phyloP scores from a whole-genome alignment of 2,113 vertebrate species.

The Zosterops borbonicus region DNA sequence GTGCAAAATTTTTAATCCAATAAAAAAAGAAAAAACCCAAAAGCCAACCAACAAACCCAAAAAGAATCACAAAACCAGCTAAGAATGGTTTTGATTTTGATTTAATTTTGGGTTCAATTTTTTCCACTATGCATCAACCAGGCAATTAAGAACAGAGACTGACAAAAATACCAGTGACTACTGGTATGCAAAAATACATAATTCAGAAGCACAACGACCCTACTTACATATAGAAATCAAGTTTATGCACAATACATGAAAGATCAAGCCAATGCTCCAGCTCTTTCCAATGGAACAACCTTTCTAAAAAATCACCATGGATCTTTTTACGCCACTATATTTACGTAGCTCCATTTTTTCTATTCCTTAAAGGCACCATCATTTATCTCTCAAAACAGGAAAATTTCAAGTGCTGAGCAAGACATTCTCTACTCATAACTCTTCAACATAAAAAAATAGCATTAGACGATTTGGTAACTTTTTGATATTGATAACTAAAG shows the following conservation, averaged over 20 bases:
- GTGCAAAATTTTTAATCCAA: not conserved
- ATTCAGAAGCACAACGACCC: not conserved
- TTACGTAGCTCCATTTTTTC: not conserved
- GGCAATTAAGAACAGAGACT: not conserved
- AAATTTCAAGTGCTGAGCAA: not conserved
- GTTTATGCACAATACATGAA: not conserved
- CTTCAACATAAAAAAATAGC: not conserved
- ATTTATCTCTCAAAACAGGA: not conserved
- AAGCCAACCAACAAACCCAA: not conserved
- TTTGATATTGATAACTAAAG: not conserved
- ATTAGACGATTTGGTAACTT: not conserved
- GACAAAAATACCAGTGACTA: not conserved
- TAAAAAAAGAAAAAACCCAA: not conserved
- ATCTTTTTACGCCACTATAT: not conserved
- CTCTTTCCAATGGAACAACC: not conserved
- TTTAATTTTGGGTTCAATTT: not conserved
- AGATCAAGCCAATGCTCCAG: not conserved
- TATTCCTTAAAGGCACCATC: not conserved
- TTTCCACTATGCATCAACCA: not conserved
- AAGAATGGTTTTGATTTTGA: not conserved
- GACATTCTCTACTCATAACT: rapidly evolving
- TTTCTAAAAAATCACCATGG: not conserved
- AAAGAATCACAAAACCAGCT: not conserved
- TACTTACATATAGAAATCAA: not conserved
- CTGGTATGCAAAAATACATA: not conserved